Percentiles rank a stretch among this genome's conserved stretches.
Evolutionary conservation across 2,888 invertebrate genomes (phyloP).

Genomic region (Machimus rusticus): DNA sequence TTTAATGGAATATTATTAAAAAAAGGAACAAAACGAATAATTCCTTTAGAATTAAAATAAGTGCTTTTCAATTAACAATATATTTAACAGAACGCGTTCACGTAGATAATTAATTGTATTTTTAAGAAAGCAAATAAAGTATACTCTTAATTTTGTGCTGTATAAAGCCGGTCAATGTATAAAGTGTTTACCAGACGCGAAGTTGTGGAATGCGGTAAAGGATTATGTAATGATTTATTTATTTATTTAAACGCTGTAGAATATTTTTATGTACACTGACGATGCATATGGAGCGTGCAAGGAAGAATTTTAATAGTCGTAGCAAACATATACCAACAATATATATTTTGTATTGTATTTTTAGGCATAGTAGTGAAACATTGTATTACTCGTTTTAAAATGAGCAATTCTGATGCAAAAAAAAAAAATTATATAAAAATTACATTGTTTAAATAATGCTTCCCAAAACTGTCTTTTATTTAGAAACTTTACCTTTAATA

Average conservation of each 20-base stretch:
- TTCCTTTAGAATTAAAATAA: neutral
- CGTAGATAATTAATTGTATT: neutral
- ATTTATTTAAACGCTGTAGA: constrained; percentile 20
- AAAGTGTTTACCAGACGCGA: neutral
- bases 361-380: neutral
- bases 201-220: neutral
- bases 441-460: constrained; percentile 26
- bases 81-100: neutral
- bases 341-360: constrained; percentile 35
- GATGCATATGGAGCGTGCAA: neutral
- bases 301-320: neutral
- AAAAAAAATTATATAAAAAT: neutral
- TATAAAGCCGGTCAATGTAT: neutral
- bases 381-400: constrained; percentile 22
- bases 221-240: neutral
- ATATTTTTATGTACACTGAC: neutral
- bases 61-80: neutral
- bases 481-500: neutral
- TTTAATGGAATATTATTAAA: neutral
- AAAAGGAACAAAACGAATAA: neutral
- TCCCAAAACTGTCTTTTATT: neutral
- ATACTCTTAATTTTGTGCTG: neutral
- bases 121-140: neutral
- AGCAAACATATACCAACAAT: neutral
- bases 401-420: neutral